Base-by-base conservation (phyloP, 2,797 vertebrate species). In the Myiothlypis coronata region DNA sequence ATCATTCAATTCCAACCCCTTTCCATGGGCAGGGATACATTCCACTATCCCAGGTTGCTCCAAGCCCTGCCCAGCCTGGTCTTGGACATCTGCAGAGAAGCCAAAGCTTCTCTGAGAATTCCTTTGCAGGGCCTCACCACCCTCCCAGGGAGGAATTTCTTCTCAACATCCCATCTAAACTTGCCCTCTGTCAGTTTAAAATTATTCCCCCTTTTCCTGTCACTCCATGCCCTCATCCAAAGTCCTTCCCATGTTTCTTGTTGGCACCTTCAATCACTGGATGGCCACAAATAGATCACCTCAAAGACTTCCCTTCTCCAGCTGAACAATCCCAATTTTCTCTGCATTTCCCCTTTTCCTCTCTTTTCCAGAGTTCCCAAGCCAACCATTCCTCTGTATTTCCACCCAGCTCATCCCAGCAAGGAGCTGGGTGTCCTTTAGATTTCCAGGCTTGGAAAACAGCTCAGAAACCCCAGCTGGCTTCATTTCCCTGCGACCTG, bases 51-150 rank as follows among this genome's bases (percentile, higher is more conserved):
- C 34, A 41, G 26, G 44, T 5, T 64, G 14, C 28, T 70, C 21
- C 57, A 82, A 49, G 26, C 4, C 2, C 3, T 2, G 1, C 1
- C 43, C 35, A 46, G 0, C 17, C 44, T 20, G 12, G 5, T 3
- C 21, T 30, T 17, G 50, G 2, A 22, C 18, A 23, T 8, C 32
- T 34, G 0, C 12, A 12, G 30, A 5, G 17, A 37, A 83, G 10
- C 2, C 8, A 17, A 30, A 35, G 12, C 22, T 83, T 47, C 34
- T 18, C 52, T 24, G 11, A 18, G 12, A 46, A 65, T 47, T 37
- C 18, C 16, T 39, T 83, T 16, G 46, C 59, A 59, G 15, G 8
- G 9, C 13, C 4, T 65, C 14, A 2, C 6, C 22, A 46, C 3
- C 30, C 5, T 65, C 12, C 3, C 26, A 32, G 34, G 8, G 15